phyloP scores from a whole-genome alignment of 2,888 invertebrate species.

The Biston betularia region DNA sequence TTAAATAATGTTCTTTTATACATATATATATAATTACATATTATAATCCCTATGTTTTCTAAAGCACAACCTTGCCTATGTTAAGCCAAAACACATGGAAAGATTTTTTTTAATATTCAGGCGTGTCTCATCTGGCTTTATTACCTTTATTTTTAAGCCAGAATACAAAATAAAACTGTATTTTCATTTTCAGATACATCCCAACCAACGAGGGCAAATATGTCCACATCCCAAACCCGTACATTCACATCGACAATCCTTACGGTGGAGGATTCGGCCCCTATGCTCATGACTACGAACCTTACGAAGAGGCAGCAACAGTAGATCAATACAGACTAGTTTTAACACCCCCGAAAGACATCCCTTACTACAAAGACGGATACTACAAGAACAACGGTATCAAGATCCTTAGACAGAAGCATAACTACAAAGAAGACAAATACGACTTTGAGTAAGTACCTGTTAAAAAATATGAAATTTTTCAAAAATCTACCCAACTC shows the following conservation, averaged over 20 bases:
- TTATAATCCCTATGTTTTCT: no score
- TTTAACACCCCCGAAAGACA: conserved; percentile 67
- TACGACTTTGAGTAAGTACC: conserved; percentile 83
- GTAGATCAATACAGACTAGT: conserved; percentile 73
- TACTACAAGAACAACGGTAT: conserved; percentile 84
- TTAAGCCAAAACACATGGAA: no score
- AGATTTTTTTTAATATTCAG: no score
- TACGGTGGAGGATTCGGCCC: conserved; percentile 79
- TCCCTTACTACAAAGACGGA: conserved; percentile 79
- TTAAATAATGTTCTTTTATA: no score
- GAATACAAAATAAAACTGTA: conserved; percentile 4
- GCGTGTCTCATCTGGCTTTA: no score
- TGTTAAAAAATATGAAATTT: neutral
- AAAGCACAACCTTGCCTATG: no score
- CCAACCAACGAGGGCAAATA: conserved; percentile 82
- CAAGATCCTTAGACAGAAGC: conserved; percentile 80
- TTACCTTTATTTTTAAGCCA: no score
- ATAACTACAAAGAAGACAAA: conserved; percentile 81
- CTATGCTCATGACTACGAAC: conserved; percentile 78
- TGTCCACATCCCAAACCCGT: conserved; percentile 82
- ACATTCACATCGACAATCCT: conserved; percentile 82
- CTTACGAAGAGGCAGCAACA: conserved; percentile 79
- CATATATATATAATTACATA: no score
- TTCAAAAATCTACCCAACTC: no score
- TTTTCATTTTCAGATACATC: conserved; percentile 70